A percentile compares a stretch with the other conserved stretches of the same genome.
Evolutionary conservation across 2,113 vertebrate genomes (phyloP).

Genomic region (Hippolais icterina): DNA sequence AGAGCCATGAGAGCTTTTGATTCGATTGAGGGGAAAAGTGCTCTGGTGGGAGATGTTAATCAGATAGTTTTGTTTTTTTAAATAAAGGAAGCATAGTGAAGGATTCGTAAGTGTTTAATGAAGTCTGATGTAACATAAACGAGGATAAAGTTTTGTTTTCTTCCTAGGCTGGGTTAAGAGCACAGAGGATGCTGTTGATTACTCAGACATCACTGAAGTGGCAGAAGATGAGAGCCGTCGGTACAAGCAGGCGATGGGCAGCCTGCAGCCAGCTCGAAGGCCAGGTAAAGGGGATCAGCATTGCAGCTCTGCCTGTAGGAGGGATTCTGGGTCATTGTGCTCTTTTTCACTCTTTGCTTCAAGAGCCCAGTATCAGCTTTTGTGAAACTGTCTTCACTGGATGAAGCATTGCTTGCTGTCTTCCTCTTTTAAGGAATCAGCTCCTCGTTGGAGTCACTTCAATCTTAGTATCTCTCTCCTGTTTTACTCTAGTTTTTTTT

Average conservation of each 20-base stretch:
- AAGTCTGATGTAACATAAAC: background rate
- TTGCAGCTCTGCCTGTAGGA: background rate
- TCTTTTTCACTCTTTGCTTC: background rate
- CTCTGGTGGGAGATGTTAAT: background rate
- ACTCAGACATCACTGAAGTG: constrained; percentile 96
- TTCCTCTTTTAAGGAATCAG: background rate
- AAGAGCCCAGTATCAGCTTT: background rate
- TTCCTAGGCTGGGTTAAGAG: constrained; percentile 93
- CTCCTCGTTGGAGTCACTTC: background rate
- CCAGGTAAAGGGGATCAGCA: constrained; percentile 72
- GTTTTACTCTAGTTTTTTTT: background rate
- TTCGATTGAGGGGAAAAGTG: background rate
- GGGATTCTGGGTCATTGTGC: background rate
- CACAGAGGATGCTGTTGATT: constrained; percentile 95
- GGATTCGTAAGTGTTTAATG: background rate
- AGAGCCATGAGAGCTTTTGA: background rate
- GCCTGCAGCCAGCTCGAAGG: constrained; percentile 82
- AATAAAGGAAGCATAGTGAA: background rate
- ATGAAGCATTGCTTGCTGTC: background rate
- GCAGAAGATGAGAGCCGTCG: constrained; percentile 95
- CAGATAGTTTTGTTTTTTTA: background rate
- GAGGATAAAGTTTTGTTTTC: background rate
- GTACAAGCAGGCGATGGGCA: constrained; percentile 91
- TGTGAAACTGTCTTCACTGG: background rate
- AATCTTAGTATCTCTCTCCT: background rate